Base-by-base conservation (phyloP, 2,113 vertebrate genomes). In the Eurypyga helias region DNA sequence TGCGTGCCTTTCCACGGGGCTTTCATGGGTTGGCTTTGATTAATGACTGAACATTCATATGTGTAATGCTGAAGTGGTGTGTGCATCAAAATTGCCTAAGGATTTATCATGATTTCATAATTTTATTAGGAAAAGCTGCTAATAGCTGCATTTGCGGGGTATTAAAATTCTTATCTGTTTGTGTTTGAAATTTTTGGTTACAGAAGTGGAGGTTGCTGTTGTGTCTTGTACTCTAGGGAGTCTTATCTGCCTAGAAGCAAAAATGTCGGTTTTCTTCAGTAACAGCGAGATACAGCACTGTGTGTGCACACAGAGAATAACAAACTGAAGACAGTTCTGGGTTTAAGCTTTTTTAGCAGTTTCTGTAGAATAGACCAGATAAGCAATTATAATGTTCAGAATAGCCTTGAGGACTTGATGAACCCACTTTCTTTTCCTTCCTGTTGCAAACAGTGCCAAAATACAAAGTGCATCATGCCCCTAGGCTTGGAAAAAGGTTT, bases 91-190 rank as follows among this genome's bases (percentile, higher is more conserved):
- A 15, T 9, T 66, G 60, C 87, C 91, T 16, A 15, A 52, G 90
- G 67, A 41, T 93, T 83, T 75, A 61, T 90, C 90, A 55, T 54
- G 0, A 33, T 38, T 89, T 87, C 16, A 26, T 87, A 36, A 58
- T 87, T 85, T 93, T 87, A 49, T 96, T 93, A 94, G 70, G 76
- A 90, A 95, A 96, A 97, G 69, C 65, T 98, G 51, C 93, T 98
- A 94, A 91, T 94, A 78, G 88, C 43, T 66, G 55, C 54, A 7
- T 95, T 97, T 96, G 78, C 81, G 83, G 93, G 66, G 51, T 78
- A 76, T 96, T 97, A 96, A 94, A 87, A 97, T 96, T 97, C 89
- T 95, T 46, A 94, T 95, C 93, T 93, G 75, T 73, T 57, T 81
- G 52, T 64, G 58, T 91, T 75, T 91, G 91, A 89, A 90, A 85